phyloP scores from a whole-genome alignment of 2,113 vertebrate genomes.

The Hipposideros armiger region DNA sequence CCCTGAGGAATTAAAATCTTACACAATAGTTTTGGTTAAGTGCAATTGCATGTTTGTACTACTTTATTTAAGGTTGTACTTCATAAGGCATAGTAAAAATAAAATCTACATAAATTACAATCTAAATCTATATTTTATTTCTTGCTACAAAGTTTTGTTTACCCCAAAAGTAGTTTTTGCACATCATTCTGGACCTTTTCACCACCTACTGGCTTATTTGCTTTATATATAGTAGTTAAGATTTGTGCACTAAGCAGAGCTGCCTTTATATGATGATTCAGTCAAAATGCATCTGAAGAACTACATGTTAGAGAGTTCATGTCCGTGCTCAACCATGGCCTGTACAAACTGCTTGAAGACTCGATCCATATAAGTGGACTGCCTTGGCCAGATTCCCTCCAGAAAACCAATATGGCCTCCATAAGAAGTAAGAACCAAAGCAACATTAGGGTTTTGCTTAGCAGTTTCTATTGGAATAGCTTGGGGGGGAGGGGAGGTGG shows the following conservation, averaged over 20 bases:
- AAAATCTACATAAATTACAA: slow-evolving; percentile 87
- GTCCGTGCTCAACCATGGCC: slow-evolving; percentile 95
- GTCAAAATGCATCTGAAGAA: slow-evolving; percentile 57
- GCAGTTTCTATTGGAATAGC: slow-evolving; percentile 96
- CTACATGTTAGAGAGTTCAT: slow-evolving; percentile 89
- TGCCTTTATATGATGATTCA: slow-evolving; percentile 77
- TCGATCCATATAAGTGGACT: slow-evolving; percentile 98
- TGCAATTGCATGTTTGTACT: slow-evolving; percentile 85
- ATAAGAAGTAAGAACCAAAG: slow-evolving; percentile 95
- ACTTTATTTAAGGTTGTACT: slow-evolving; percentile 89
- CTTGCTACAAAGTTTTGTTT: slow-evolving; percentile 86
- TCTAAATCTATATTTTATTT: slow-evolving; percentile 84
- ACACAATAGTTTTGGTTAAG: slow-evolving; percentile 87
- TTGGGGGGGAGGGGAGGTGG: too few species aligned
- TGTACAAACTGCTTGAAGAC: slow-evolving; percentile 98
- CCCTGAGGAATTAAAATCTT: slow-evolving; percentile 88
- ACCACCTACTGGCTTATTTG: slow-evolving; percentile 85
- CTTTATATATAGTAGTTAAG: slow-evolving; percentile 81
- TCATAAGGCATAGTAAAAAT: slow-evolving; percentile 91
- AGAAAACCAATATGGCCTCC: slow-evolving; percentile 99
- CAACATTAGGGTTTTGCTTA: slow-evolving; percentile 98
- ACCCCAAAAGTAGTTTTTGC: slow-evolving; percentile 87
- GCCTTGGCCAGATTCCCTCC: slow-evolving; percentile 97
- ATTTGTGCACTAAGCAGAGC: slow-evolving; percentile 84
- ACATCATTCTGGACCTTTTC: slow-evolving; percentile 83